Evolutionary conservation across 2,113 vertebrate species (phyloP), one percentile per base, ranked within the genome.

Genomic region (Centropus unirufus): DNA sequence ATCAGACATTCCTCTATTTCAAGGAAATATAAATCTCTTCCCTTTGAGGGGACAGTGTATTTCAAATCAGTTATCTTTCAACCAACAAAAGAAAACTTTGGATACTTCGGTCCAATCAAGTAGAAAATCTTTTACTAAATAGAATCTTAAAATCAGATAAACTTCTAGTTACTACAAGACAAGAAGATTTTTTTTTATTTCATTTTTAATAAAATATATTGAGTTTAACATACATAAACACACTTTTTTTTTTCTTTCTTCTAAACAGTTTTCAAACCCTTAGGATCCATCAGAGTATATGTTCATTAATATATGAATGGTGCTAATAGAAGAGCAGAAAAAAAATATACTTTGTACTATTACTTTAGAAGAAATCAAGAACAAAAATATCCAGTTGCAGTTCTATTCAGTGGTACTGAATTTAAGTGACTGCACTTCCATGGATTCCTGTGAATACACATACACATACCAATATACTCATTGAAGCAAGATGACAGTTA

Each of bases 1-100:
- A 94, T 76, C 47, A 95, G 90, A 97, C 93, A 95, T 95, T 95
- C 91, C 34, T 2, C 42, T 83, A 47, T 69, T 94, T 76, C 49
- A 20, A 66, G 59, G 51, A 91, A 90, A 95, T 83, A 82, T 14
- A 89, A 87, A 83, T 91, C 80, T 82, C 49, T 46, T 93, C 63
- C 82, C 51, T 94, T 73, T 91, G 58, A 89, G 39, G 26, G 29
- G 10, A 90, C 66, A 89, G 44, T 22, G 4, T 78, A 89, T 84
- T 93, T 89, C n/a, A 69, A 85, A 83, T 82, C 27, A 74, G 51
- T 58, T 92, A 68, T 55, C 51, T 72, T 90, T 95, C 54, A 87
- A 42, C 47, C 83, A 46, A 87, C 32, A 61, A 76, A 92, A 82
- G 49, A 79, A 0, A 1, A 42, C 27, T 78, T 78, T 46, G 63